These are phyloP conservation scores for Symphodus melops DNA, from an alignment of 2,113 vertebrate genomes.

Conservation along the genomic window DNA sequence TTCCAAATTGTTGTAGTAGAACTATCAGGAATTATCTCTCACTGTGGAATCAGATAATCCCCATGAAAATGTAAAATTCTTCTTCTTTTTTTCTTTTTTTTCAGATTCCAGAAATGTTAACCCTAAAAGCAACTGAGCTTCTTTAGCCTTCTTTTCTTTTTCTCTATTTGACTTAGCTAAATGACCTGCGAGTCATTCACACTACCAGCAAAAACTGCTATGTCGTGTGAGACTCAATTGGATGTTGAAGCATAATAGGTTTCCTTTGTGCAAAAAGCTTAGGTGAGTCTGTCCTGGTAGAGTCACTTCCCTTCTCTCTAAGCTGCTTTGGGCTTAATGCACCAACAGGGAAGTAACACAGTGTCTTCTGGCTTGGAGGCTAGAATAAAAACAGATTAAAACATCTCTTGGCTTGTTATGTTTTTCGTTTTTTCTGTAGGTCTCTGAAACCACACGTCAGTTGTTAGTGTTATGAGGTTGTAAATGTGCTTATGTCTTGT, in stretches of 20 bases:
- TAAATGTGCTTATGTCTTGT: too few relatives aligned
- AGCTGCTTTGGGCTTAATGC: conserved; percentile 22
- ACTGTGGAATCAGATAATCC: background rate
- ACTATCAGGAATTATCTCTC: conserved; percentile 13
- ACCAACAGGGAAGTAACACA: background rate
- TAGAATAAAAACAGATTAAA: background rate
- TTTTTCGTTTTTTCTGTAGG: background rate
- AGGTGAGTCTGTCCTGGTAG: background rate
- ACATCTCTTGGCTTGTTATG: background rate
- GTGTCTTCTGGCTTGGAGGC: background rate
- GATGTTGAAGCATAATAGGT: conserved; percentile 4
- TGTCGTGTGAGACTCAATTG: conserved; percentile 13
- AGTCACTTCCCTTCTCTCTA: conserved; percentile 9
- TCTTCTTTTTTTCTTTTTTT: too few relatives aligned
- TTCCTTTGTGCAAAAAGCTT: conserved; percentile 16
- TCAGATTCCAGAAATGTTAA: background rate
- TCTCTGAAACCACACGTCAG: too few relatives aligned
- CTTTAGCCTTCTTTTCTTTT: background rate
- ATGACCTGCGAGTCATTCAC: background rate
- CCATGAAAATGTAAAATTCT: too few relatives aligned
- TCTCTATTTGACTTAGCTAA: background rate
- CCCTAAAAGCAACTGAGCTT: background rate
- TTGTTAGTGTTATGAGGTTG: too few relatives aligned
- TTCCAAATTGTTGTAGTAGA: conserved; percentile 20
- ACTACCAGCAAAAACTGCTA: conserved; percentile 1